Conservation (phyloP, 1,140 invertebrate genomes). For the Papilio xuthus region DNA sequence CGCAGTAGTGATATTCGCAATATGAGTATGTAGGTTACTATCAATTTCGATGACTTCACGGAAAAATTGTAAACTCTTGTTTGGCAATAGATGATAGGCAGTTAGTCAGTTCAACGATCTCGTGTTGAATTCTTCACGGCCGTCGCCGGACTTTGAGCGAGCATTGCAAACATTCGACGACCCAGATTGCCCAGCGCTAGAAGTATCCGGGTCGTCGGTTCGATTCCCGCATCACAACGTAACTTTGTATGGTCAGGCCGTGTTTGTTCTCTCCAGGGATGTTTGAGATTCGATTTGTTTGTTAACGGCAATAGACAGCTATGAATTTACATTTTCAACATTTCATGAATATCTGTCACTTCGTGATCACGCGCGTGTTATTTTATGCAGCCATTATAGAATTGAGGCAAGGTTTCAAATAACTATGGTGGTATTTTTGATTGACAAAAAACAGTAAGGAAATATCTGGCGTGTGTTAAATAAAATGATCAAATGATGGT, state of each 20-base stretch:
- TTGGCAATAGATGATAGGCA: slow-evolving; percentile 24
- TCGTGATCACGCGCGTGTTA: neutral
- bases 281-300: slow-evolving; percentile 24
- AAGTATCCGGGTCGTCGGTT: slow-evolving; percentile 30
- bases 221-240: slow-evolving; percentile 32
- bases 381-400: neutral
- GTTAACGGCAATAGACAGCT: neutral
- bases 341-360: neutral
- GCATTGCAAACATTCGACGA: slow-evolving; percentile 36
- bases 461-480: neutral
- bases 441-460: too few species aligned
- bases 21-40: slow-evolving; percentile 34
- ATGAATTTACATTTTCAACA: neutral
- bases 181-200: slow-evolving; percentile 14
- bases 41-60: slow-evolving; percentile 37
- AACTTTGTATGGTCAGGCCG: slow-evolving; percentile 27
- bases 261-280: slow-evolving; percentile 16
- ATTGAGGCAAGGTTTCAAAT: neutral
- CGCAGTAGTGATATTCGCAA: slow-evolving; percentile 27
- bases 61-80: slow-evolving; percentile 36
- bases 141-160: slow-evolving; percentile 18
- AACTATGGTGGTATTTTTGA: neutral
- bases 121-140: slow-evolving; percentile 30
- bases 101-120: slow-evolving; percentile 33
- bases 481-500: neutral